Evolutionary conservation across 2,113 vertebrate species (phyloP).

Genomic region (Paralichthys olivaceus): DNA sequence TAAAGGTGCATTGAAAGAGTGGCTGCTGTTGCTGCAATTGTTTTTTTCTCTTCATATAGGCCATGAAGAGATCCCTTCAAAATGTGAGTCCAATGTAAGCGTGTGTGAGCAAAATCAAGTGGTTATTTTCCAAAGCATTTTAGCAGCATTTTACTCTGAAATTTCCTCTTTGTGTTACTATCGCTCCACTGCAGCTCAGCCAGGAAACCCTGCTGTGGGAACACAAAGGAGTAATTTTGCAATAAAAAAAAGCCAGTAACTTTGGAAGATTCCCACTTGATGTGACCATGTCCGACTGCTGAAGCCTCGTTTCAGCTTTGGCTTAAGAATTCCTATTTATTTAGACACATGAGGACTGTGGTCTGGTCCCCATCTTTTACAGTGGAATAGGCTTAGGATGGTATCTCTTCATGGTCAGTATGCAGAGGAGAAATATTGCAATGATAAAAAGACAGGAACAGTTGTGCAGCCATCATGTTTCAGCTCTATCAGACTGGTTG

Average conservation of each 20-base stretch:
- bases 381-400: too few species aligned
- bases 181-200: background rate
- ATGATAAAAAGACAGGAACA: too few species aligned
- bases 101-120: background rate
- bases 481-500: too few species aligned
- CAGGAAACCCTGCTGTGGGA: background rate
- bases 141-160: background rate
- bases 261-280: conserved; percentile 2
- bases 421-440: too few species aligned
- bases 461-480: too few species aligned
- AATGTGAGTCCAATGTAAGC: background rate
- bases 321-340: background rate
- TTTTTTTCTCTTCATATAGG: background rate
- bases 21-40: too few species aligned
- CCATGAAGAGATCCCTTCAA: background rate
- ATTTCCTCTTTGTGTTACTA: background rate
- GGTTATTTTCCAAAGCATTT: background rate
- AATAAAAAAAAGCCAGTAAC: conserved; percentile 4
- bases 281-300: background rate
- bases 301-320: background rate
- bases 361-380: too few species aligned
- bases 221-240: background rate
- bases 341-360: background rate
- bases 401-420: too few species aligned
- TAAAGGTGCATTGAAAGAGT: background rate